Percentiles rank a stretch among this genome's conserved stretches.
These are phyloP conservation scores for Leistus spinibarbis DNA, from an alignment of 2,888 invertebrate species.

Conservation along the genomic window DNA sequence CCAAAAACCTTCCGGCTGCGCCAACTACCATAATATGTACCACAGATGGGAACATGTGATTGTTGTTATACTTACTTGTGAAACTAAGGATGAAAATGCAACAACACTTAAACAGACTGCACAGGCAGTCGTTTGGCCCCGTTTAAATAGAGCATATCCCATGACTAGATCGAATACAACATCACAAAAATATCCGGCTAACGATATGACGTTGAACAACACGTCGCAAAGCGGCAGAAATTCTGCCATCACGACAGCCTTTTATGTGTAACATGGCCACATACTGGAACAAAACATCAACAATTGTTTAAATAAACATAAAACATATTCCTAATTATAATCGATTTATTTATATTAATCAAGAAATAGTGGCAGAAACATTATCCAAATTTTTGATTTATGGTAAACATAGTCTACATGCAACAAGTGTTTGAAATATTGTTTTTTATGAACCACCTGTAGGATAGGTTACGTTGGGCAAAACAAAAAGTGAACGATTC, in stretches of 20 bases:
- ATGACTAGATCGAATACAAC: conserved; percentile 87
- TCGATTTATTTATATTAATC: neutral
- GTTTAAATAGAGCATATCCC: conserved; percentile 80
- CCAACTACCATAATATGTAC: too few relatives aligned
- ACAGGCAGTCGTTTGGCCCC: conserved; percentile 69
- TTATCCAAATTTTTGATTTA: neutral
- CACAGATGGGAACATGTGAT: too few relatives aligned
- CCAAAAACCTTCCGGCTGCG: too few relatives aligned
- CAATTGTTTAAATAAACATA: neutral
- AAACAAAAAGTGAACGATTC: neutral
- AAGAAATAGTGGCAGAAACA: neutral
- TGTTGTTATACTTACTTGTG: conserved; percentile 65
- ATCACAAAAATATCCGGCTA: conserved; percentile 90
- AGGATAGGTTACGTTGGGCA: neutral
- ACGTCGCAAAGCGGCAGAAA: conserved; percentile 91
- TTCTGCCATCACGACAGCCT: conserved; percentile 66
- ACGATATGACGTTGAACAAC: conserved; percentile 87
- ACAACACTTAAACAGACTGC: conserved; percentile 73
- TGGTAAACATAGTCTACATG: neutral
- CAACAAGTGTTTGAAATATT: too few relatives aligned
- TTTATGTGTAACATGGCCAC: conserved; percentile 40
- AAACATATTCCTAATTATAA: neutral
- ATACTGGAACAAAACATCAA: conserved; percentile 7
- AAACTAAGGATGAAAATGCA: conserved; percentile 73
- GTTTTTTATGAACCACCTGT: neutral